These are phyloP conservation scores for Myopa testacea DNA, from an alignment of 2,888 invertebrate genomes.

Conservation along the genomic window DNA sequence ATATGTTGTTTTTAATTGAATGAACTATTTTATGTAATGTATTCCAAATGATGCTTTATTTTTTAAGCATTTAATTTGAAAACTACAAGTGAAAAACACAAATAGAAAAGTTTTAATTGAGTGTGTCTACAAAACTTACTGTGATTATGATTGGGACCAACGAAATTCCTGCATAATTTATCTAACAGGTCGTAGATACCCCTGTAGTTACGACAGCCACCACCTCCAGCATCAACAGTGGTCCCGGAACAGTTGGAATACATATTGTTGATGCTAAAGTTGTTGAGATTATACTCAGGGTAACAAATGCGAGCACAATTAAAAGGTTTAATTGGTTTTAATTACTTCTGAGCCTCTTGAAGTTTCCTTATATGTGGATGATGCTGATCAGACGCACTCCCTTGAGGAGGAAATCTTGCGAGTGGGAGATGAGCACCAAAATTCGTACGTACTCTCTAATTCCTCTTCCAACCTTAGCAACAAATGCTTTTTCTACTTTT, in stretches of 20 bases:
- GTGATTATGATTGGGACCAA: conserved; percentile 51
- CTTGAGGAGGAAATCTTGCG: too few relatives aligned
- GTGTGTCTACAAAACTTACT: conserved; percentile 46
- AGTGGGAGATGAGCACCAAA: too few relatives aligned
- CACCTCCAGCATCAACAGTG: conserved; percentile 32
- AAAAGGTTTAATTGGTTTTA: too few relatives aligned
- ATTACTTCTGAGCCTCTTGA: too few relatives aligned
- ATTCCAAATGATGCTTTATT: too few relatives aligned
- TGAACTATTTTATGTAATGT: too few relatives aligned
- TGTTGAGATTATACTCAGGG: too few relatives aligned
- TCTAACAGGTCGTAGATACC: conserved; percentile 59
- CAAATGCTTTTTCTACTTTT: neutral
- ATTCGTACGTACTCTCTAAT: too few relatives aligned
- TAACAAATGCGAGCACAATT: too few relatives aligned
- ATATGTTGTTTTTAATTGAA: too few relatives aligned
- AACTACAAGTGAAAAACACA: neutral
- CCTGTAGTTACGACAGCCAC: conserved; percentile 53
- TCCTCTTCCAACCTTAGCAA: neutral
- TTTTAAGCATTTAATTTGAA: neutral
- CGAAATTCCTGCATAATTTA: conserved; percentile 56
- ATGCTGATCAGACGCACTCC: too few relatives aligned
- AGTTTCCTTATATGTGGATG: too few relatives aligned
- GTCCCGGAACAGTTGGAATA: neutral
- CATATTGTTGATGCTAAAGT: neutral
- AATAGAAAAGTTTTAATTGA: neutral